phyloP scores from a whole-genome alignment of 2,113 vertebrate genomes.

The Falco punctatus region DNA sequence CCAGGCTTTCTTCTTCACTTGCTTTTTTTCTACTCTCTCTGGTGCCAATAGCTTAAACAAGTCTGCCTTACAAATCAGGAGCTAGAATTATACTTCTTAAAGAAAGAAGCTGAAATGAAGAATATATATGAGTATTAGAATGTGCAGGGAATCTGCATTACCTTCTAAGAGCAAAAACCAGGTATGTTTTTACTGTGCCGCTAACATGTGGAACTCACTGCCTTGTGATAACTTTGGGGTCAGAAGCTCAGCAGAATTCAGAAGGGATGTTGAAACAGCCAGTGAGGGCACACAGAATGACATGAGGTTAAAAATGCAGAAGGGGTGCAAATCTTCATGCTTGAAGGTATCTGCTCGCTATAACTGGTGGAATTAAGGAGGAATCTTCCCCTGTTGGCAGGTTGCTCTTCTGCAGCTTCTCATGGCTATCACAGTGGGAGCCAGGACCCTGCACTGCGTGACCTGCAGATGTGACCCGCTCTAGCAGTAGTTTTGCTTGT shows the following conservation, averaged over 20 bases:
- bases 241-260: background rate
- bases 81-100: background rate
- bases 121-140: background rate
- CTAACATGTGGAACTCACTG: background rate
- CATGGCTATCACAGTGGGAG: background rate
- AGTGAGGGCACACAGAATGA: background rate
- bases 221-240: background rate
- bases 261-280: background rate
- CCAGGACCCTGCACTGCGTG: background rate
- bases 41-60: background rate
- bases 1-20: background rate
- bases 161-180: background rate
- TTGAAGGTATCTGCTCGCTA: background rate
- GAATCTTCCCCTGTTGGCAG: background rate
- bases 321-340: background rate
- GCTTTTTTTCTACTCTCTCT: background rate
- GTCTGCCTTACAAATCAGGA: background rate
- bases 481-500: background rate
- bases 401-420: background rate
- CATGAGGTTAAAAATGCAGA: background rate
- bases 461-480: background rate
- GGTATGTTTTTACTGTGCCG: background rate
- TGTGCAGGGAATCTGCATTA: background rate
- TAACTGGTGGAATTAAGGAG: background rate
- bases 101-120: background rate